Percentiles rank a stretch among this genome's conserved stretches.
phyloP scores from a whole-genome alignment of 2,888 invertebrate genomes.

The Abscondita cerata region DNA sequence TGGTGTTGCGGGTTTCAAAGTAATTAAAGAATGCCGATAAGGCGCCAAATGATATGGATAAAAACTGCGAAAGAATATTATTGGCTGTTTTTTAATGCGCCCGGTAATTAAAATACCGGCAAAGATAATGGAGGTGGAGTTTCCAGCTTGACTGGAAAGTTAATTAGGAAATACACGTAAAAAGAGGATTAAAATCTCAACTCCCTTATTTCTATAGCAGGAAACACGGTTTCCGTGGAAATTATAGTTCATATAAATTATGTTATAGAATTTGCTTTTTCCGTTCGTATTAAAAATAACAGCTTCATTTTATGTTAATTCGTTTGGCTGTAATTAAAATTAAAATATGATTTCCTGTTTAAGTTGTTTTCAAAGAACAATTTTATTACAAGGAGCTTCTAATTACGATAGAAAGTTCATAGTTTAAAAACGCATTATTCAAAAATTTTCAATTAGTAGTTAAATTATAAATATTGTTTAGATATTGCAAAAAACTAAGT shows the following conservation, averaged over 20 bases:
- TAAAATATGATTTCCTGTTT: conserved; percentile 26
- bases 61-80: conserved; percentile 34
- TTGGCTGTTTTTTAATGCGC: conserved; percentile 34
- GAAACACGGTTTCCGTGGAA: conserved; percentile 34
- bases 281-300: conserved; percentile 28
- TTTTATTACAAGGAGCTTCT: conserved; percentile 14
- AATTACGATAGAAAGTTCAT: conserved; percentile 4
- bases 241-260: conserved; percentile 37
- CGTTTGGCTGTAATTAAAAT: conserved; percentile 28
- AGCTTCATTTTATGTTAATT: conserved; percentile 35
- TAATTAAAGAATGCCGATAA: conserved; percentile 31
- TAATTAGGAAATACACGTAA: conserved; percentile 38
- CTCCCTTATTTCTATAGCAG: conserved; percentile 35
- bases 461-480: no score
- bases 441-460: no score
- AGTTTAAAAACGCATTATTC: no score
- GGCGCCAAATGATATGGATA: conserved; percentile 26
- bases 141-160: conserved; percentile 35
- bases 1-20: conserved; percentile 27
- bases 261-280: conserved; percentile 34
- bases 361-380: conserved; percentile 12
- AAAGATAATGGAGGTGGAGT: conserved; percentile 35
- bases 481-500: no score
- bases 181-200: conserved; percentile 36
- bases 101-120: conserved; percentile 34